Evolutionary conservation across 2,888 invertebrate species (phyloP).

Genomic region (Drosophila paranaensis): DNA sequence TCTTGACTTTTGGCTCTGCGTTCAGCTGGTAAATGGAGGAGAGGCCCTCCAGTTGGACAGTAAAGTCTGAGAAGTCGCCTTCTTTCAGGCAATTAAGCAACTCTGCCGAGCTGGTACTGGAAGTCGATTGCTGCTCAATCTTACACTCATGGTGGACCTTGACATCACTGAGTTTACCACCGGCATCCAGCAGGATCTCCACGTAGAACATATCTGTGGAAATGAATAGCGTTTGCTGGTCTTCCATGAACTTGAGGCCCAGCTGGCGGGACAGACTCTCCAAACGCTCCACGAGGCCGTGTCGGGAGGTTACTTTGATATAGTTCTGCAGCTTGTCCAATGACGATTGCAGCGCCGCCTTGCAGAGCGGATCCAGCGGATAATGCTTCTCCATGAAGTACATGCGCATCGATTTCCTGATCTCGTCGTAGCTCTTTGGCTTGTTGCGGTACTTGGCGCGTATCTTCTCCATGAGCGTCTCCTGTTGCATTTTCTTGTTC

Average conservation of each 20-base stretch:
- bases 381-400: conserved; percentile 95
- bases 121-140: conserved; percentile 91
- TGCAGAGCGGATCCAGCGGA: conserved; percentile 93
- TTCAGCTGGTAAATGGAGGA: conserved; percentile 96
- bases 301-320: conserved; percentile 95
- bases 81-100: conserved; percentile 92
- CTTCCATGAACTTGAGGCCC: conserved; percentile 95
- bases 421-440: conserved; percentile 92
- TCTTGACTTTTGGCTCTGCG: conserved; percentile 95
- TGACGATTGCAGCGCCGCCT: conserved; percentile 94
- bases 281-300: conserved; percentile 95
- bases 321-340: conserved; percentile 96
- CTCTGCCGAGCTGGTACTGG: conserved; percentile 85
- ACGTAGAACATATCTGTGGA: conserved; percentile 98
- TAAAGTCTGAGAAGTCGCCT: conserved; percentile 96
- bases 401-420: conserved; percentile 94
- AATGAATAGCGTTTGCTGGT: conserved; percentile 93
- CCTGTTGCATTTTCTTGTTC: conserved; percentile 91
- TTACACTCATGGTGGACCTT: conserved; percentile 96
- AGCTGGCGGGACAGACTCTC: conserved; percentile 96
- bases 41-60: conserved; percentile 95
- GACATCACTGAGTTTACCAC: conserved; percentile 94
- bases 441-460: conserved; percentile 93
- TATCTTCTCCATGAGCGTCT: conserved; percentile 95
- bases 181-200: conserved; percentile 94